phyloP scores from a whole-genome alignment of 2,113 vertebrate genomes.

The Tauraco erythrolophus region DNA sequence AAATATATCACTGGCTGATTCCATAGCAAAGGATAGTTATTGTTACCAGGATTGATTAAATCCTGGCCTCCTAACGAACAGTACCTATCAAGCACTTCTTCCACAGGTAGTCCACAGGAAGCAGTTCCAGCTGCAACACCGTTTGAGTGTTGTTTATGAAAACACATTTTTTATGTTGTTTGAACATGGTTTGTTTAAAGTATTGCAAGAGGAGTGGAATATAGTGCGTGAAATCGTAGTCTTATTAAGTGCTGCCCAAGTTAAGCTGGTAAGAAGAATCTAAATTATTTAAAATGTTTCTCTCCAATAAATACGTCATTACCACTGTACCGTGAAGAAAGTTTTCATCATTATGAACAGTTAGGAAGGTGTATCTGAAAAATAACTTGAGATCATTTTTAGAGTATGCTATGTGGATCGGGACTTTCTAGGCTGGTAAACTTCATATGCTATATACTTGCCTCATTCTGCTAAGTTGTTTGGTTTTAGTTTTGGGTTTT shows the following conservation, averaged over 20 bases:
- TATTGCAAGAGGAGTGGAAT: not conserved
- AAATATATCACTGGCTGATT: not conserved
- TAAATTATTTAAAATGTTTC: not conserved
- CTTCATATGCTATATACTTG: not conserved
- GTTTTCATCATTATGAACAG: not conserved
- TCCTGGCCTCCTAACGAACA: not conserved
- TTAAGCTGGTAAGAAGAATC: not conserved
- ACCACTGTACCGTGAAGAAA: not conserved
- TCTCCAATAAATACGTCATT: not conserved
- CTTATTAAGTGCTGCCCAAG: not conserved
- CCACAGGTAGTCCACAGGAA: not conserved
- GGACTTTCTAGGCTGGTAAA: not conserved
- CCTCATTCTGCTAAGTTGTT: not conserved
- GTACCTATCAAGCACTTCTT: not conserved
- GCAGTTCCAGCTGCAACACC: not conserved
- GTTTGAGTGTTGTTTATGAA: not conserved
- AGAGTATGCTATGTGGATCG: not conserved
- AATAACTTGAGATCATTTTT: not conserved
- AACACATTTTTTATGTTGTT: not conserved
- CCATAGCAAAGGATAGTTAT: not conserved
- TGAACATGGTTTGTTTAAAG: not conserved
- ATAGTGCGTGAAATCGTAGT: not conserved
- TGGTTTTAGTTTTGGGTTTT: not conserved
- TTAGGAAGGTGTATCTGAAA: not conserved
- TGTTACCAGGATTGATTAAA: slow-evolving; percentile 5